Evolutionary conservation across 2,113 vertebrate species (phyloP).

Genomic region (Halcyon senegalensis): DNA sequence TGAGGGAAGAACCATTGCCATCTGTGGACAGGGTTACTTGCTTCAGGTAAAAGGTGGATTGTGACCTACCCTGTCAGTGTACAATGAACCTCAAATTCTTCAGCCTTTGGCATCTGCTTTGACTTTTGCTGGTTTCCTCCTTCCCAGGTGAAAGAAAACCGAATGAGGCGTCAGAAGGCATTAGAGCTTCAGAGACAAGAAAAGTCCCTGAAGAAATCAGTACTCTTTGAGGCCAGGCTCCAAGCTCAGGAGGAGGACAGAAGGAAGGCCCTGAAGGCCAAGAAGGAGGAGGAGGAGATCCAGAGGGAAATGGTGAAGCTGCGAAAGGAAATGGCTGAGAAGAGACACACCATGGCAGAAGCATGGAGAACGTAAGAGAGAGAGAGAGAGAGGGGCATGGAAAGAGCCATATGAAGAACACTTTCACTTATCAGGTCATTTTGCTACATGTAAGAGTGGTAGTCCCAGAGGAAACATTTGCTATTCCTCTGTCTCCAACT

Average conservation of each 20-base stretch:
- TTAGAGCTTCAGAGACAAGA: constrained; percentile 76
- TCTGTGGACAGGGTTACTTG: not conserved
- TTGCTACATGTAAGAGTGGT: not conserved
- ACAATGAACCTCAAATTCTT: not conserved
- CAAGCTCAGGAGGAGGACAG: constrained; percentile 77
- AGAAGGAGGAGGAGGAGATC: constrained; percentile 83
- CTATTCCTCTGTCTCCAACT: not conserved
- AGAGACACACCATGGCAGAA: constrained; percentile 72
- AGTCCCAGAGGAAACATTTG: not conserved
- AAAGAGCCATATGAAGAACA: not conserved
- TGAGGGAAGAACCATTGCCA: not conserved
- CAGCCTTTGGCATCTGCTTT: not conserved
- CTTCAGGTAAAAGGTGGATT: not conserved
- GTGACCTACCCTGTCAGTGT: not conserved
- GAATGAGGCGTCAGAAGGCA: constrained; percentile 77
- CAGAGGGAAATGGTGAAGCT: constrained; percentile 88
- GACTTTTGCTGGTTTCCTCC: not conserved
- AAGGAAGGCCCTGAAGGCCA: constrained; percentile 78
- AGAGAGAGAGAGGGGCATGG: not conserved
- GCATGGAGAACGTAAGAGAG: constrained; percentile 78
- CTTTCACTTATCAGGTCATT: not conserved
- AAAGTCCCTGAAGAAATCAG: constrained; percentile 70
- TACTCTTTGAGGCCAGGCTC: constrained; percentile 77
- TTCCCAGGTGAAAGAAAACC: constrained; percentile 88
- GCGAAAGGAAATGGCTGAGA: constrained; percentile 84